Base-by-base conservation (phyloP, 2,888 invertebrate genomes). In the Dryobotodes eremita region DNA sequence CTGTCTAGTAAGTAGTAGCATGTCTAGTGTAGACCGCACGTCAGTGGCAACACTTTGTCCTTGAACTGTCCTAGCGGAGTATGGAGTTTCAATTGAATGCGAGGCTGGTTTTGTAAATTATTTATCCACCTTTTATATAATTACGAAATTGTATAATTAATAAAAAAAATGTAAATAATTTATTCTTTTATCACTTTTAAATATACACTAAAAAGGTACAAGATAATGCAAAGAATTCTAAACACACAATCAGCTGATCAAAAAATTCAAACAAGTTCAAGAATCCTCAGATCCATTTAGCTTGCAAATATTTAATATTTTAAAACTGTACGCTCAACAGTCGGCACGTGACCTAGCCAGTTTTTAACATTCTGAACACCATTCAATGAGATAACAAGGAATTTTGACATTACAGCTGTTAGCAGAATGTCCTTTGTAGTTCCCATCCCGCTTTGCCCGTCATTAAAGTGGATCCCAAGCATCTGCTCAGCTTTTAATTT, bases 401-500 rank as follows among this genome's bases (percentile, higher is more conserved):
- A 90, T 91, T 90, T 86, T 85, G 89, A 90, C 89, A 85, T 89
- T 88, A 89, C 83, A 86, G 88, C 84, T 88, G 89, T 91, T 82
- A 88, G 79, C 80, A 83, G 75, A 89, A 89, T 88, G 89, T 91
- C 84, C 82, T 86, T 89, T 87, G 86, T 89, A 88, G 86, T 88
- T 88, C 71, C 76, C 90, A 86, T 84, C 80, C 76, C 86, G 77
- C 68, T 87, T 88, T 82, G 75, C 82, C 85, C 89, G 80, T 79
- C 83, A 85, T 89, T 86, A 83, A 82, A 87, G 80, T 82, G 77
- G 80, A 82, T 83, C 84, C 83, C 86, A 82, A 86, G 86, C 84
- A 86, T 89, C 88, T 90, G 87, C 86, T 84, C 85, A 87, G 89
- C 90, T 92, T 92, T 92, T 92, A 91, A 93, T 93, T 92, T 91